These are phyloP conservation scores for Lucilia sericata DNA, from an alignment of 1,140 invertebrate species.

Conservation along the genomic window DNA sequence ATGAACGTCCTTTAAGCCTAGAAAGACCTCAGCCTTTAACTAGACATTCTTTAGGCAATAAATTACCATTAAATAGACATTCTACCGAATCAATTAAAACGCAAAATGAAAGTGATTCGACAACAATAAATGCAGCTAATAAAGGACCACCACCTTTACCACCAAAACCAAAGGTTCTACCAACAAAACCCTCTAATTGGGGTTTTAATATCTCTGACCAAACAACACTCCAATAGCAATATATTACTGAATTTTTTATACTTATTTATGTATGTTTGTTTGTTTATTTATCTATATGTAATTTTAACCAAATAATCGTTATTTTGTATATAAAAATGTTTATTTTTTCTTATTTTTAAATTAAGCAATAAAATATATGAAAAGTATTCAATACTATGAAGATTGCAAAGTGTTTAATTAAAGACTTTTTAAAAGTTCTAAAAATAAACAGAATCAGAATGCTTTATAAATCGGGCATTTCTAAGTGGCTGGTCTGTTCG, in stretches of 20 bases:
- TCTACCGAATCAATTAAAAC: not conserved
- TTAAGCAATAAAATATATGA: not conserved
- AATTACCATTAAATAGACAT: constrained; percentile 23
- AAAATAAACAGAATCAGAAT: too few relatives aligned
- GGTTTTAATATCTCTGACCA: constrained; percentile 54
- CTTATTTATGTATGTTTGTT: not conserved
- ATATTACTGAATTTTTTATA: not conserved
- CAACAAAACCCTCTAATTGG: constrained; percentile 72
- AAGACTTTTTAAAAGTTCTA: too few relatives aligned
- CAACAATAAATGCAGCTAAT: constrained; percentile 38
- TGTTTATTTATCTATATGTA: not conserved
- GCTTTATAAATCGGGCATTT: too few relatives aligned
- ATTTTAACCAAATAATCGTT: constrained; percentile 9
- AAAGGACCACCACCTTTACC: constrained; percentile 71
- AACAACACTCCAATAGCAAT: constrained; percentile 19
- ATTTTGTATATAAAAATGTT: constrained; percentile 1
- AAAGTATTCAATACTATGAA: constrained; percentile 12
- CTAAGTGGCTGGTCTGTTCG: too few relatives aligned
- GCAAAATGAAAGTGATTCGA: not conserved
- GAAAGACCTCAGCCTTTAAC: constrained; percentile 61
- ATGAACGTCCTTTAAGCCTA: constrained; percentile 48
- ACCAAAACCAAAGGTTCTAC: constrained; percentile 73
- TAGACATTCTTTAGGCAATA: constrained; percentile 60
- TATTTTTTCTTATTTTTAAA: not conserved
- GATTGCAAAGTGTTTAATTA: not conserved